Evolutionary conservation across 1,140 invertebrate species (phyloP), one percentile per base, ranked within the genome.

Genomic region (Rhizoglyphus robini): DNA sequence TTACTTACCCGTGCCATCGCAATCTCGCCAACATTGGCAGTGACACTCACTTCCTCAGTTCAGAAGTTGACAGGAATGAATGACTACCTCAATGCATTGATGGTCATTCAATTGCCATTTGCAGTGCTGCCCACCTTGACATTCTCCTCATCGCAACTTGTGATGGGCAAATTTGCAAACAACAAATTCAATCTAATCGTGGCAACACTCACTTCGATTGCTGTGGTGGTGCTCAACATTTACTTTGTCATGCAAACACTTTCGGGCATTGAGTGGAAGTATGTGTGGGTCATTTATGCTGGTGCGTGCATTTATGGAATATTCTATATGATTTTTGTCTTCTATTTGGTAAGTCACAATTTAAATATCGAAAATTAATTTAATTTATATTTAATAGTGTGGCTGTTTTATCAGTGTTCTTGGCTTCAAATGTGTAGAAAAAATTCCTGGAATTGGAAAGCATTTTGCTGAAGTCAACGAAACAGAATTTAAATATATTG

Each of bases 11-110:
- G 67, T 65, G 71, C 72, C 1, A 74, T 78, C 29, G 76, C 76
- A n/a, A 78, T 78, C 47, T 51, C 70, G 30, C 76, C 76, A 5
- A 78, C 76, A 11, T 67, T 78, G 5, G 54, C 74, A 1, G 66
- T 77, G n/a, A 71, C 76, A 5, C 63, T 73, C 5, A 75, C 20
- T 11, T 29, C 34, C 11, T 18, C 63, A 25, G 18, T 62, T 34
- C 18, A 58, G 1, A 48, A 32, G n/a, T 65, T 68, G 34, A 66
- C 58, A 4, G 60, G 59, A 15, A 57, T 68, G 61, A 68, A 68
- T 63, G 67, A 67, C 38, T 48, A 58, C 54, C 36, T 68, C 3
- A 67, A 67, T 65, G 59, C 68, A 29, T 48, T 66, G 15, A 68
- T 67, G 68, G 49, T 36, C n/a, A 25, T 68, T n/a, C 32, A 58